These are phyloP conservation scores for Acanthornis magna DNA, from an alignment of 2,797 vertebrate genomes.

Conservation along the genomic window DNA sequence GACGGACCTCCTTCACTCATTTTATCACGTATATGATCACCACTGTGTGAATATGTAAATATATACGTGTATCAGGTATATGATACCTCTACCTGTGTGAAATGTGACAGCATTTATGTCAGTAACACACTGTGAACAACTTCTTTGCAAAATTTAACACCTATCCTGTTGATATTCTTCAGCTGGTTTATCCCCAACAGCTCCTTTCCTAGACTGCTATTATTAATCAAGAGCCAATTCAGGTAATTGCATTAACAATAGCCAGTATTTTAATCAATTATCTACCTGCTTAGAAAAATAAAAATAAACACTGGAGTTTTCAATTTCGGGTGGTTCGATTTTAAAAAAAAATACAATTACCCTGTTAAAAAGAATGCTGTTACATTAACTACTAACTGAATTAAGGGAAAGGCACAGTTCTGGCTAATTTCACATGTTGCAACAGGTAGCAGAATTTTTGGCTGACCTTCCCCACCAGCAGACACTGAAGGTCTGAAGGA, in stretches of 20 bases:
- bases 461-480: background rate
- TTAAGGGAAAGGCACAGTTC: background rate
- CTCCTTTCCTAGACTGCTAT: background rate
- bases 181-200: background rate
- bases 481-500: background rate
- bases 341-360: background rate
- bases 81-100: background rate
- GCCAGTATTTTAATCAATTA: background rate
- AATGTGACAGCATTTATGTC: accelerated
- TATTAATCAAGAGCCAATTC: background rate
- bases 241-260: background rate
- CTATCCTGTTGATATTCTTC: background rate
- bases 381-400: background rate
- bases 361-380: background rate
- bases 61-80: background rate
- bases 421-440: background rate
- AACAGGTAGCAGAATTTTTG: background rate
- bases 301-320: background rate
- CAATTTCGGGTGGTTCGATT: background rate
- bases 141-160: background rate
- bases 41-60: background rate
- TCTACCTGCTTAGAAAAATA: background rate
- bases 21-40: background rate
- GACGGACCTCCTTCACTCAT: background rate
- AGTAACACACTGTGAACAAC: background rate